A percentile compares a stretch with the other conserved stretches of the same genome.
Evolutionary conservation across 2,888 invertebrate species (phyloP).

Genomic region (Xylota sylvarum): DNA sequence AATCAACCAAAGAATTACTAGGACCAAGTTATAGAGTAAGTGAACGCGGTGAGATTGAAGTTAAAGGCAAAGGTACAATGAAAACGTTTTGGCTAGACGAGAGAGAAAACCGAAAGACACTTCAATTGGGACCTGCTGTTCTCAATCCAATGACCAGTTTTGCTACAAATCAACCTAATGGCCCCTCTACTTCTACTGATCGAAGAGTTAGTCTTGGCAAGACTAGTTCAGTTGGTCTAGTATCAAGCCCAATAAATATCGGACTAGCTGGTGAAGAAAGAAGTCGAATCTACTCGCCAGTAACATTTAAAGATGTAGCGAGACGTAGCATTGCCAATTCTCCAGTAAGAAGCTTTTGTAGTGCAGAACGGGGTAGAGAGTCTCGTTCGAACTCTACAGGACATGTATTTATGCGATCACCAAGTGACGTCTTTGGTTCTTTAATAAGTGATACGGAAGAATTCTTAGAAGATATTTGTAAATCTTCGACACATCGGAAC

Average conservation of each 20-base stretch:
- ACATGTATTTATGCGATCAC: conserved; percentile 86
- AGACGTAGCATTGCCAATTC: conserved; percentile 92
- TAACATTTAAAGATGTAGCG: conserved; percentile 93
- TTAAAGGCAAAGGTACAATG: conserved; percentile 96
- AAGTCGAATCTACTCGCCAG: conserved; percentile 91
- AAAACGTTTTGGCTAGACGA: conserved; percentile 95
- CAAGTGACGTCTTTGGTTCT: conserved; percentile 87
- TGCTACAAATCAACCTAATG: conserved; percentile 29
- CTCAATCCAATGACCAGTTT: conserved; percentile 80
- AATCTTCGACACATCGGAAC: conserved; percentile 79
- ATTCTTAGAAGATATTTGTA: conserved; percentile 84
- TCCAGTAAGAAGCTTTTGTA: conserved; percentile 86
- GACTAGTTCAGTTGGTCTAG: conserved; percentile 44
- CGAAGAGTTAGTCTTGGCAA: conserved; percentile 51
- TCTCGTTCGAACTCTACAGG: conserved; percentile 90
- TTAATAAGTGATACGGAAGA: conserved; percentile 87
- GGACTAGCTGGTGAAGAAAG: conserved; percentile 86
- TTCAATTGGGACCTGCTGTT: conserved; percentile 81
- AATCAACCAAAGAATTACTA: conserved; percentile 92
- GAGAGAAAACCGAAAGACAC: conserved; percentile 88
- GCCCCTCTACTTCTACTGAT: conserved; percentile 34
- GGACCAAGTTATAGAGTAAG: conserved; percentile 90
- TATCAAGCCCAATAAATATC: conserved; percentile 74
- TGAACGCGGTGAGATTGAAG: conserved; percentile 93
- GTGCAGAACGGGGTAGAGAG: conserved; percentile 85